Evolutionary conservation across 2,797 vertebrate genomes (phyloP).

Genomic region (Scolopax bukidnonensis): DNA sequence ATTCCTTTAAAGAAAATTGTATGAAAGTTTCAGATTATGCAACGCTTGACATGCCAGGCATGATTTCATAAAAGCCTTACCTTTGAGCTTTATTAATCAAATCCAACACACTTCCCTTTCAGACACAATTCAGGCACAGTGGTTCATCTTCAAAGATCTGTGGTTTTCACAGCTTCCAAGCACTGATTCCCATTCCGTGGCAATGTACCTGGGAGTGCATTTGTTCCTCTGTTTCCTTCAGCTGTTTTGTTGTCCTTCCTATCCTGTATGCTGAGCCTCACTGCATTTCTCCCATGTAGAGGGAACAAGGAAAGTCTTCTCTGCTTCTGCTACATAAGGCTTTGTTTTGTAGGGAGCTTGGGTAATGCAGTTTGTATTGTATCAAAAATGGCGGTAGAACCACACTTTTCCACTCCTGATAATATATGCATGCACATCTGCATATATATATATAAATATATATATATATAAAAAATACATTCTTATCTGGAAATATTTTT

Average conservation of each 20-base stretch:
- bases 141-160: neutral
- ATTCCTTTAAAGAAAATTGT: neutral
- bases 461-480: too few species aligned
- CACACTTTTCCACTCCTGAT: neutral
- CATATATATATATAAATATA: too few species aligned
- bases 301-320: neutral
- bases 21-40: neutral
- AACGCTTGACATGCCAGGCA: neutral
- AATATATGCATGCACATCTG: rapidly evolving
- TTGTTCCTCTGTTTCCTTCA: neutral
- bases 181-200: rapidly evolving
- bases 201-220: neutral
- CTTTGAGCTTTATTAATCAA: neutral
- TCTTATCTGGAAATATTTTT: neutral
- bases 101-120: neutral
- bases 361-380: neutral
- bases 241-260: neutral
- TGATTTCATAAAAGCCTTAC: neutral
- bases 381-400: neutral
- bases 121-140: neutral
- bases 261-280: neutral
- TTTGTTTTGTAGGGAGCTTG: neutral
- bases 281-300: neutral
- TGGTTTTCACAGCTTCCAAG: neutral
- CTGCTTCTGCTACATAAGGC: neutral